Percentiles rank a stretch among this genome's conserved stretches.
Conservation (phyloP, 1,140 invertebrate genomes). For the Steinernema khuongi region DNA sequence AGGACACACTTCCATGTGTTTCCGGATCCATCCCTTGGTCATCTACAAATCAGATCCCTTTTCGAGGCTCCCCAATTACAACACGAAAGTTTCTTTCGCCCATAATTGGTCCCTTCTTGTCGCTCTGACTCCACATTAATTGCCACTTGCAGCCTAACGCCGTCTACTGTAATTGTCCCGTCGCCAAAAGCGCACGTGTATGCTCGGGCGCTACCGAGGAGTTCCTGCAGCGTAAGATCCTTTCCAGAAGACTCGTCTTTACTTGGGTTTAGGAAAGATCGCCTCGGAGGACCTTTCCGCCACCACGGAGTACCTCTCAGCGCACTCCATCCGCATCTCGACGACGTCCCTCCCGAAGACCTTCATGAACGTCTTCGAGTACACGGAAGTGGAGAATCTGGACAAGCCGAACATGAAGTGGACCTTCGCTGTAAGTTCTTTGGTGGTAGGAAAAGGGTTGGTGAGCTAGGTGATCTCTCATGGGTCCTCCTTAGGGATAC, state of each 20-base stretch:
- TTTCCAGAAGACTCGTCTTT: not conserved
- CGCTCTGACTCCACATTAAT: not conserved
- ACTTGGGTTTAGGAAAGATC: not conserved
- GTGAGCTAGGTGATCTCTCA: too few relatives aligned
- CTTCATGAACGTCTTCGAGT: conserved; percentile 10
- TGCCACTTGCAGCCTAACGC: conserved; percentile 38
- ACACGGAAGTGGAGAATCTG: conserved; percentile 4
- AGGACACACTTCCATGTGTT: too few relatives aligned
- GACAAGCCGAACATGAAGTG: not conserved
- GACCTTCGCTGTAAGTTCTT: not conserved
- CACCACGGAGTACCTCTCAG: conserved; percentile 4
- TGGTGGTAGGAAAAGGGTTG: too few relatives aligned
- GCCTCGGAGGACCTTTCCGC: not conserved
- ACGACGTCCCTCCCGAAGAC: not conserved
- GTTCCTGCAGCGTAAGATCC: conserved; percentile 34
- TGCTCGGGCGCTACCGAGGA: conserved; percentile 46
- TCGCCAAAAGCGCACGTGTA: conserved; percentile 31
- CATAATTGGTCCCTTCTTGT: not conserved
- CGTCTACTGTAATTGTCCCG: conserved; percentile 49
- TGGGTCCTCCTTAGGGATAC: too few relatives aligned
- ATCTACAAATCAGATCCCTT: not conserved
- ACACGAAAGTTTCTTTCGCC: not conserved
- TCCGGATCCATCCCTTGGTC: too few relatives aligned
- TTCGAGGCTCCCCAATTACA: not conserved
- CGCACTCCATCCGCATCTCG: conserved; percentile 8